A percentile compares a stretch with the other conserved stretches of the same genome.
These are phyloP conservation scores for Phrynocephalus vlangalii DNA, from an alignment of 2,797 vertebrate species.

Conservation along the genomic window DNA sequence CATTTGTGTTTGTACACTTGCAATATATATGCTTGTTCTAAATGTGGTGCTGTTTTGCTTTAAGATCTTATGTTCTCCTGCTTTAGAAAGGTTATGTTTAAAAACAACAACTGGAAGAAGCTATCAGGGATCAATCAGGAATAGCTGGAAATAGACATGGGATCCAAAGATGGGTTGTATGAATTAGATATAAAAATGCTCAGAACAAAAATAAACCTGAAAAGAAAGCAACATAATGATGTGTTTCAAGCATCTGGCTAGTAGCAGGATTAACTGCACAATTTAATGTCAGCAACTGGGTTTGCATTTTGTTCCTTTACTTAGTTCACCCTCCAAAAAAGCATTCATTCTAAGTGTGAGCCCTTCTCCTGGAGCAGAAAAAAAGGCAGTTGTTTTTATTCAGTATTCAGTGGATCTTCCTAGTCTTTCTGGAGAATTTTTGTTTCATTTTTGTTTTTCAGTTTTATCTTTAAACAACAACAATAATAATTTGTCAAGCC, in stretches of 20 bases:
- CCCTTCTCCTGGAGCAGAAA: not conserved
- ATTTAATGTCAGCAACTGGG: not conserved
- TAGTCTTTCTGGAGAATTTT: not conserved
- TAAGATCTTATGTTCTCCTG: not conserved
- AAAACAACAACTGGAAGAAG: not conserved
- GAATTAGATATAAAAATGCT: not conserved
- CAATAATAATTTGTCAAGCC: not conserved
- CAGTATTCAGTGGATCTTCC: conserved; percentile 20
- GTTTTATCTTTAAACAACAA: not conserved
- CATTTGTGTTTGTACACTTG: not conserved
- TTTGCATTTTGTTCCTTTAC: not conserved
- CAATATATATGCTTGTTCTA: not conserved
- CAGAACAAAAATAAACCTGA: not conserved
- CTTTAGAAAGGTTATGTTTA: not conserved
- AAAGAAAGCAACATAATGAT: not conserved
- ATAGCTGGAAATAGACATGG: not conserved
- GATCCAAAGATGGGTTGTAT: not conserved
- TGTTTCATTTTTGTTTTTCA: not conserved
- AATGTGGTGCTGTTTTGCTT: conserved; percentile 10
- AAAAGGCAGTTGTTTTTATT: not conserved
- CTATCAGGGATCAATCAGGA: too few species aligned
- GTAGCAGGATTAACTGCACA: not conserved
- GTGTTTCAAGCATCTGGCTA: not conserved
- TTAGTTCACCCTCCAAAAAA: not conserved
- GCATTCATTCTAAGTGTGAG: not conserved